Evolutionary conservation across 2,113 vertebrate species (phyloP), one percentile per base, ranked within the genome.

Genomic region (Agelaius tricolor): DNA sequence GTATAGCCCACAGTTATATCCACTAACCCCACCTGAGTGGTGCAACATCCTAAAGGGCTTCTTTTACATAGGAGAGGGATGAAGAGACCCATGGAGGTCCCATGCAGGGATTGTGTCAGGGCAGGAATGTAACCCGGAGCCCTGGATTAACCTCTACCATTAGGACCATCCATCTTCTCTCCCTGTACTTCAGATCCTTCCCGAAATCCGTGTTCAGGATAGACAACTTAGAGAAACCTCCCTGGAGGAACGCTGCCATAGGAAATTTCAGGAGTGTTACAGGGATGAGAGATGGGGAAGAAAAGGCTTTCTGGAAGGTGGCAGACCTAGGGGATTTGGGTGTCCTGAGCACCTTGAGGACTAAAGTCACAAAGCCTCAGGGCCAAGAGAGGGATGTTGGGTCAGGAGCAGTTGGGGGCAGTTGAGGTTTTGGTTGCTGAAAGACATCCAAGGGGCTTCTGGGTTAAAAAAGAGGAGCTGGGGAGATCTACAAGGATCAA

Each of bases 211-310:
- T 2, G 15, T 41, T 76, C 51, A 51, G 39, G n/a, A 20, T 15
- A 62, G 49, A 30, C 76, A 30, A 61, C 16, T 71, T 77, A 17
- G 3, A 81, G 73, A 92, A 91, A 27, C 59, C 43, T 93, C 33
- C 62, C 49, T 11, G 30, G 26, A 79, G 63, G 26, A 66, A 3
- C 0, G 0, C 6, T 51, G 43, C 0, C 0, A 11, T 47, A 26
- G 52, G 39, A 35, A 31, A 15, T 59, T 31, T 73, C 33, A 72
- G 22, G 75, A 77, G 31, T 5, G 2, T 46, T 35, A 7, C 0
- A 2, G 61, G 67, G 9, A 9, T 63, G 63, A 81, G 82, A 62
- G 54, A 16, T 1, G 3, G 66, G 47, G 43, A 41, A 26, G 39
- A 43, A 69, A 46, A 37, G 9, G 23, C 26, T 55, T 63, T 86